Percentiles rank a stretch among this genome's conserved stretches.
Conservation (phyloP, 2,113 vertebrate genomes). For the Pseudorhombus dupliciocellatus region DNA sequence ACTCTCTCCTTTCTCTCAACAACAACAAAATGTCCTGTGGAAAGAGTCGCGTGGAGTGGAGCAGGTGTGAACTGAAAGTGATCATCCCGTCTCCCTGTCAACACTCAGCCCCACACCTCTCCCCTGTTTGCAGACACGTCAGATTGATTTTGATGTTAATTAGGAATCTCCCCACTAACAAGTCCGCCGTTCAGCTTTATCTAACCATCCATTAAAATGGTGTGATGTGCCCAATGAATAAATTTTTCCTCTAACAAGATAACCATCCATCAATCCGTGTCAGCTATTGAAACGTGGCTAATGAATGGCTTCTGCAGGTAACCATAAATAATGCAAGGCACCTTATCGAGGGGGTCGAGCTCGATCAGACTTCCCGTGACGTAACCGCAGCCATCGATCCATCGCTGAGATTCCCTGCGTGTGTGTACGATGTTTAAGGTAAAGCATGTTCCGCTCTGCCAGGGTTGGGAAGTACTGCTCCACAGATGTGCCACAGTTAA, state of each 20-base stretch:
- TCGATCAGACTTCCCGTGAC: slow-evolving; percentile 32
- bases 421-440: slow-evolving; percentile 16
- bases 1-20: too few relatives aligned
- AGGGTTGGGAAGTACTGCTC: slow-evolving; percentile 5
- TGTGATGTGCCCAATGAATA: slow-evolving; percentile 65
- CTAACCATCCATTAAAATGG: slow-evolving; percentile 71
- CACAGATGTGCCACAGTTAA: slow-evolving; percentile 57
- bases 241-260: slow-evolving; percentile 66
- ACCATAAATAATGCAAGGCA: slow-evolving; percentile 69
- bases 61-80: neutral
- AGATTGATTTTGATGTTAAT: slow-evolving; percentile 72
- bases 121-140: slow-evolving; percentile 38
- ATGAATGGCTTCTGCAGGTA: slow-evolving; percentile 65
- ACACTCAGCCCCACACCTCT: slow-evolving; percentile 22
- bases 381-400: slow-evolving; percentile 50
- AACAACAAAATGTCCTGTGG: too few relatives aligned
- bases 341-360: slow-evolving; percentile 49
- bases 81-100: slow-evolving; percentile 20
- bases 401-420: slow-evolving; percentile 14
- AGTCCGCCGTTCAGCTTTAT: slow-evolving; percentile 64
- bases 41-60: neutral
- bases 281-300: slow-evolving; percentile 69
- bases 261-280: slow-evolving; percentile 70
- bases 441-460: neutral
- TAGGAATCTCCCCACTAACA: slow-evolving; percentile 56